These are phyloP conservation scores for Pituophis catenifer DNA, from an alignment of 2,113 vertebrate species.

Conservation along the genomic window DNA sequence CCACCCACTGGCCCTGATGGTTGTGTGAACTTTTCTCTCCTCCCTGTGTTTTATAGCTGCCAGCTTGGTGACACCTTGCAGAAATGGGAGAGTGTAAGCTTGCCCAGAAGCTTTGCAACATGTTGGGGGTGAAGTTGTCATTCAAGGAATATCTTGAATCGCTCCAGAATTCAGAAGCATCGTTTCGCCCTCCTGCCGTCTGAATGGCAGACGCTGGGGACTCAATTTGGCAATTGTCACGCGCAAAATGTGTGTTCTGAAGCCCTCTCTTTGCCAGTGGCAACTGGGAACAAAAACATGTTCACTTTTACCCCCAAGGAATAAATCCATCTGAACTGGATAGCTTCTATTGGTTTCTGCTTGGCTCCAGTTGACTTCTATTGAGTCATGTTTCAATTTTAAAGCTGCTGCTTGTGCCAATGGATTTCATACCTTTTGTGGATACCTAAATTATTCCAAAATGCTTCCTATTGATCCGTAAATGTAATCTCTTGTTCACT, in stretches of 20 bases:
- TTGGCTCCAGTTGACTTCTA: not conserved
- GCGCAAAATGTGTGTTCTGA: not conserved
- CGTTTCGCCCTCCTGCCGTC: not conserved
- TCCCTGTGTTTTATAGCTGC: not conserved
- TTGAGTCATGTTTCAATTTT: not conserved
- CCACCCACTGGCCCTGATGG: not conserved
- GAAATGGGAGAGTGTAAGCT: not conserved
- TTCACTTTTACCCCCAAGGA: not conserved
- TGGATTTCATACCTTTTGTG: not conserved
- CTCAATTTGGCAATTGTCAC: not conserved
- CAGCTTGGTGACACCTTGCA: not conserved
- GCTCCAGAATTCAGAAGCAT: not conserved
- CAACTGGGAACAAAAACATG: not conserved
- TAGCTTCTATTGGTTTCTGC: not conserved
- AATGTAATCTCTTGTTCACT: not conserved
- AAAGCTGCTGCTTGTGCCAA: not conserved
- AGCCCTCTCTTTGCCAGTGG: not conserved
- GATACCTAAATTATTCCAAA: not conserved
- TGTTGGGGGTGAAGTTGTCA: not conserved
- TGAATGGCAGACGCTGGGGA: not conserved
- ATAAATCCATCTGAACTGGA: not conserved
- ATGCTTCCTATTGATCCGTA: not conserved
- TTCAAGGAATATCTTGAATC: not conserved
- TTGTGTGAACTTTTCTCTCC: not conserved
- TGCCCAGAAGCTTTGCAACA: not conserved